phyloP scores from a whole-genome alignment of 2,797 vertebrate species.

The Erethizon dorsatum region DNA sequence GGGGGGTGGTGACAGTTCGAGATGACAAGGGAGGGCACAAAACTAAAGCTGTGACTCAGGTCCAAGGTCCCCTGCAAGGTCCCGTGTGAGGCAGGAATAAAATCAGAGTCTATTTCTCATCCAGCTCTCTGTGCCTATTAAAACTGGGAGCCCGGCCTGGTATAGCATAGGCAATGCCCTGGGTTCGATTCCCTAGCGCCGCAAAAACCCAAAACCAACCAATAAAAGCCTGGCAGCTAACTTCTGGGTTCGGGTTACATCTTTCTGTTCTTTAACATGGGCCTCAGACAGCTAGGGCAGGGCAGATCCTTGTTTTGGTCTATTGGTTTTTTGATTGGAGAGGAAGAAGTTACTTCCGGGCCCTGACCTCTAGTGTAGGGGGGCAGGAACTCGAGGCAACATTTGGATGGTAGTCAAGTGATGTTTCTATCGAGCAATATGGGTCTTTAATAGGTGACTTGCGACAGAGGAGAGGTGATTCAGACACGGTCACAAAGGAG shows the following conservation, averaged over 20 bases:
- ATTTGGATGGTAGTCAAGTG: not conserved
- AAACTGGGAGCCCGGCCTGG: not conserved
- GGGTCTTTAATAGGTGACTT: not conserved
- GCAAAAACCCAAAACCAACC: not conserved
- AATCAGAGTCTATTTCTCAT: not conserved
- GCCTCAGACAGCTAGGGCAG: not conserved
- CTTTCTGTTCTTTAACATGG: conserved; percentile 52
- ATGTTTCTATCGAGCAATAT: not conserved
- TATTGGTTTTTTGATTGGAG: not conserved
- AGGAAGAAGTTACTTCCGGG: conserved; percentile 41
- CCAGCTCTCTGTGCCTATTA: not conserved
- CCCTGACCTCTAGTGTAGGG: not conserved
- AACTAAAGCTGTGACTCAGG: not conserved
- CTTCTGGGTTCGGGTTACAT: not conserved
- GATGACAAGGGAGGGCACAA: not conserved
- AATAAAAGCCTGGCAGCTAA: not conserved
- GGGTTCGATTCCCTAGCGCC: not conserved
- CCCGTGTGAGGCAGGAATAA: not conserved
- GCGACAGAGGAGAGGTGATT: not conserved
- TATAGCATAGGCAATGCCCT: not conserved
- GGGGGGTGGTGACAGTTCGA: not conserved
- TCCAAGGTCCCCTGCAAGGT: conserved; percentile 31
- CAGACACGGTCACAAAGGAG: not conserved
- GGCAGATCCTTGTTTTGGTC: conserved; percentile 28
- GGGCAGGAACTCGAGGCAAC: not conserved